Evolutionary conservation across 2,797 vertebrate genomes (phyloP).

Genomic region (Margarornis squamiger): DNA sequence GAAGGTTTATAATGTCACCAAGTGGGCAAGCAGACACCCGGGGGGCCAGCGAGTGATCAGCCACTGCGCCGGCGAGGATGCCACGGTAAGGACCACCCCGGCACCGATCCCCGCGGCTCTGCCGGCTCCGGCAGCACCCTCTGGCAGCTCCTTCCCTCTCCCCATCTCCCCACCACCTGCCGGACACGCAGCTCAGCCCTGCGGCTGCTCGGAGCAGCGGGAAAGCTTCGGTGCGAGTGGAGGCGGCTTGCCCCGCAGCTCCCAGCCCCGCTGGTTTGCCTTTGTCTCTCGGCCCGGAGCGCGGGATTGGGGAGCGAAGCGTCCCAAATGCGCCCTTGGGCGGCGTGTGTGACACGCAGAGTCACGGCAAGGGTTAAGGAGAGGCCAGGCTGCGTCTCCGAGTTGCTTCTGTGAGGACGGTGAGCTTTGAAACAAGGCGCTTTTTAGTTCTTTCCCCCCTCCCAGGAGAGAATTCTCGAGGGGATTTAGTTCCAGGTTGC

Average conservation of each 20-base stretch:
- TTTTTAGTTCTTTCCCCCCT: neutral
- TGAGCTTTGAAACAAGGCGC: constrained; percentile 22
- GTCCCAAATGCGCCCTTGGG: neutral
- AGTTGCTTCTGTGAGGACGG: constrained; percentile 2
- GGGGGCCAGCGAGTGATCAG: constrained; percentile 69
- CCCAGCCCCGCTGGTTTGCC: neutral
- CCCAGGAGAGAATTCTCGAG: neutral
- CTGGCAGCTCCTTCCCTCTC: neutral
- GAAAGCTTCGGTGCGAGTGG: rapidly evolving
- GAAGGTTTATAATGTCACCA: constrained; percentile 74
- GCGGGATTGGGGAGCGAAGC: no score
- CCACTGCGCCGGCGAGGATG: constrained; percentile 76
- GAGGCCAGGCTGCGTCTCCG: neutral
- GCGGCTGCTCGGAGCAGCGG: neutral
- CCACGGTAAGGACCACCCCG: constrained; percentile 72
- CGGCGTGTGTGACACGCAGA: rapidly evolving
- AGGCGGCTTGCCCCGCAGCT: neutral
- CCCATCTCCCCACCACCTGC: neutral
- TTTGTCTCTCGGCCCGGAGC: neutral
- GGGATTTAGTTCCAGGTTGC: constrained; percentile 54
- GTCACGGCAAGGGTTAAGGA: neutral
- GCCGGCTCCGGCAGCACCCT: neutral
- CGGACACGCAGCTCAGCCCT: neutral
- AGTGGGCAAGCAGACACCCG: constrained; percentile 67
- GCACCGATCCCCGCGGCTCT: neutral